Conservation (phyloP, 2,888 invertebrate genomes). For the Rosalia funebris region DNA sequence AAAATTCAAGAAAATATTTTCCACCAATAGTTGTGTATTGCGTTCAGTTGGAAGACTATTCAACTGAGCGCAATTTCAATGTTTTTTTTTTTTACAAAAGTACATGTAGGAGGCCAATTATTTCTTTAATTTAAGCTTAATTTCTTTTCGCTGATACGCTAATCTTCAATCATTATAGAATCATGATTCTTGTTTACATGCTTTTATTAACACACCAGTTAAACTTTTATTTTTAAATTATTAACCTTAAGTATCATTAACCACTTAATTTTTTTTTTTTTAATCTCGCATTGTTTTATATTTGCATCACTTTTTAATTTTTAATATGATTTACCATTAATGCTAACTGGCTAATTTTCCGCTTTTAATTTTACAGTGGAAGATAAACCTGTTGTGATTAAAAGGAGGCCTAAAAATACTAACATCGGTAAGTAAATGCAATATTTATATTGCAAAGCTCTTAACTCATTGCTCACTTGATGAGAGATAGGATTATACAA, state of each 20-base stretch:
- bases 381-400: slow-evolving; percentile 60
- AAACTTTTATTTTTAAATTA: neutral
- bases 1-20: too few species aligned
- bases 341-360: slow-evolving; percentile 19
- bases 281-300: neutral
- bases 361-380: slow-evolving; percentile 48
- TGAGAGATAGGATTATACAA: too few species aligned
- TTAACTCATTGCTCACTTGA: too few species aligned
- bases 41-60: too few species aligned
- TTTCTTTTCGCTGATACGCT: slow-evolving; percentile 7
- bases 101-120: too few species aligned
- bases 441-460: too few species aligned
- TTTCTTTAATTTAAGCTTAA: neutral
- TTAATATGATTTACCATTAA: neutral
- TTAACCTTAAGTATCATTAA: slow-evolving; percentile 5
- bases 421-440: slow-evolving; percentile 60
- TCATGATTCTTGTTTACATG: slow-evolving; percentile 5
- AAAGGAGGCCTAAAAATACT: slow-evolving; percentile 62
- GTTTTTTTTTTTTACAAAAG: too few species aligned
- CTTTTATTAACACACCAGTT: slow-evolving; percentile 8
- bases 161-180: slow-evolving; percentile 21
- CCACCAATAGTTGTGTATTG: too few species aligned
- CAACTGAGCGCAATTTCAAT: too few species aligned
- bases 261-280: neutral
- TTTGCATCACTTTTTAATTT: neutral